Base-by-base conservation (phyloP, 2,113 vertebrate species). In the Spheniscus mendiculus region DNA sequence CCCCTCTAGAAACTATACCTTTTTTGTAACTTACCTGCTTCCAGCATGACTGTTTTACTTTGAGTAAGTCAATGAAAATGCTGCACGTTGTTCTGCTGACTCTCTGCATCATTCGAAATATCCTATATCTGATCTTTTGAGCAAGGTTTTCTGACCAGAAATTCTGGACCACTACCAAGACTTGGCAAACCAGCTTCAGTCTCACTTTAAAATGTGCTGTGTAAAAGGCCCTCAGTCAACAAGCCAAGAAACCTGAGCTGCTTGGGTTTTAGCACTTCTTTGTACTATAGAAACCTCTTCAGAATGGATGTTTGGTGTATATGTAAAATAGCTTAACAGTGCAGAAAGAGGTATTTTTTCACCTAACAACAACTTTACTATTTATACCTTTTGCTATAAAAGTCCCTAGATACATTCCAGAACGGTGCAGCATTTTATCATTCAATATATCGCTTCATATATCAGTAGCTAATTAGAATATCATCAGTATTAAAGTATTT, bases 401-500 rank as follows among this genome's bases (percentile, higher is more conserved):
- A 87, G 78, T 96, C 74, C 86, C 76, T 85, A 95, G 42, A 79
- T 96, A 70, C 95, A 96, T 96, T 97, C 89, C 93, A 97, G 97
- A 97, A 95, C 81, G 97, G 66, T 91, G 88, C 92, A 97, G 95
- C 96, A 83, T 98, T 98, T 98, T 98, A 96, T 97, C 59, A 94
- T 97, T 96, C 90, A 90, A n/a, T 89, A 92, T 97, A 97, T 97
- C 91, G 91, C 96, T 98, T 98, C 97, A 80, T 91, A 53, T 97
- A 97, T 87, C 96, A 91, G 87, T 96, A 85, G 95, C 92, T 98
- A 94, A 88, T 98, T 97, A 97, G 97, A 96, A 52, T 97, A 98
- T 95, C 95, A 97, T 93, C 90, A 95, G 93, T 93, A 97, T 97
- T 97, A 96, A 66, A 26, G 40, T 98, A 98, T 98, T 98, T 98